Conservation (phyloP, 1,140 invertebrate species). For the Hyphantria cunea region DNA sequence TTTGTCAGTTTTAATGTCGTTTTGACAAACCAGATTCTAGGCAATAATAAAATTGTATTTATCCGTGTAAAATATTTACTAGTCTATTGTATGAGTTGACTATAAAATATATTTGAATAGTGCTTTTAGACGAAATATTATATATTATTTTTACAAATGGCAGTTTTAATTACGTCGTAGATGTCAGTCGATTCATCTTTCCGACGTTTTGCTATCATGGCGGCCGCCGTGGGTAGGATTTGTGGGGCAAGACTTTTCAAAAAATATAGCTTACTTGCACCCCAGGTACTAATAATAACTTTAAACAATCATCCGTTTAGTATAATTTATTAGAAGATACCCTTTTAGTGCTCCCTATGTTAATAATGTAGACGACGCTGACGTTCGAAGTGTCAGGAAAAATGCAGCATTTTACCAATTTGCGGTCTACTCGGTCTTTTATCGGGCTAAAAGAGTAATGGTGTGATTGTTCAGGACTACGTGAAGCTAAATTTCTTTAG, state of each 20-base stretch:
- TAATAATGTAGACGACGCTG: constrained; percentile 34
- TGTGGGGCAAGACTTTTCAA: constrained; percentile 89
- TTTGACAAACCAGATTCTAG: too few species aligned
- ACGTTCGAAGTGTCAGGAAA: constrained; percentile 41
- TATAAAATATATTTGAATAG: too few species aligned
- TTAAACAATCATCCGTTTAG: constrained; percentile 32
- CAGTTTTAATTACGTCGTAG: constrained; percentile 32
- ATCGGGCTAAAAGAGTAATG: constrained; percentile 34
- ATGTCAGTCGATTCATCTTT: constrained; percentile 68
- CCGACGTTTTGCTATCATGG: constrained; percentile 87
- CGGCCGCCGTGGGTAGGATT: constrained; percentile 90
- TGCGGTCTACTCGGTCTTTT: constrained; percentile 28
- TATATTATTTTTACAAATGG: too few species aligned
- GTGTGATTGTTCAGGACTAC: constrained; percentile 34
- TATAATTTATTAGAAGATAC: constrained; percentile 15
- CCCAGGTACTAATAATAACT: constrained; percentile 67
- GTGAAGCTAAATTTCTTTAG: constrained; percentile 27
- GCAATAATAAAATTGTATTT: too few species aligned
- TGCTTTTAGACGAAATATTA: too few species aligned
- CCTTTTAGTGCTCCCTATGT: constrained; percentile 32
- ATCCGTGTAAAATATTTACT: too few species aligned
- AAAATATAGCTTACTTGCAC: constrained; percentile 77
- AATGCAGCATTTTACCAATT: constrained; percentile 55
- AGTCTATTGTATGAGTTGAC: too few species aligned
- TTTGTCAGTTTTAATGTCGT: too few species aligned